Conservation (phyloP, 1,140 invertebrate genomes). For the Megalopta genalis region DNA sequence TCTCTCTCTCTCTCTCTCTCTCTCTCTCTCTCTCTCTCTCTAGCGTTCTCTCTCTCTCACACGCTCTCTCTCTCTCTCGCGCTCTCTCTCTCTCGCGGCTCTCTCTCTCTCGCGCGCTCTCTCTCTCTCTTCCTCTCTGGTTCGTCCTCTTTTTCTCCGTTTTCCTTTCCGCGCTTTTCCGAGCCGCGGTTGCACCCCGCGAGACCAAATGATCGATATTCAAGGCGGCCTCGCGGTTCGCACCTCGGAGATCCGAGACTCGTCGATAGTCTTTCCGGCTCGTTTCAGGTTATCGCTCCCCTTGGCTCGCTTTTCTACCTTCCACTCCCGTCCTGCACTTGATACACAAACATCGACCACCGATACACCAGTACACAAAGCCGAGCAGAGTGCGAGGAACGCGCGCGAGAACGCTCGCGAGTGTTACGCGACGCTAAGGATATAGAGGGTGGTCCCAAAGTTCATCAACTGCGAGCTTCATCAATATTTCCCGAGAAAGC, state of each 20-base stretch:
- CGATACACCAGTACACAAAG: not conserved
- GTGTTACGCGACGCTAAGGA: not conserved
- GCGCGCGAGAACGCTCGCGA: not conserved
- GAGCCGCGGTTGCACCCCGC: not conserved
- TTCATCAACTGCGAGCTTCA: not conserved
- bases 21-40: not conserved
- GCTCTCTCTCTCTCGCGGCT: not conserved
- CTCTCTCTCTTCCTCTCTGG: not conserved
- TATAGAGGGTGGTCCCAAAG: slow-evolving; percentile 10
- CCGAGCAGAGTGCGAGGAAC: not conserved
- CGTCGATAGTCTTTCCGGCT: slow-evolving; percentile 14
- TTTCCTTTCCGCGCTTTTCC: not conserved
- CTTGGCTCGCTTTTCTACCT: not conserved
- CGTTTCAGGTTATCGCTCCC: slow-evolving; percentile 43
- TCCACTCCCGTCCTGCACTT: not conserved
- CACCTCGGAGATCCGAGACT: slow-evolving; percentile 37
- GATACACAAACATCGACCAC: slow-evolving; percentile 7
- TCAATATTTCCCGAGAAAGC: too few relatives aligned
- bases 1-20: not conserved
- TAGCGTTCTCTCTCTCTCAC: not conserved
- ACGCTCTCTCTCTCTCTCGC: not conserved
- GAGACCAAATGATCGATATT: slow-evolving; percentile 52
- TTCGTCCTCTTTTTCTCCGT: not conserved
- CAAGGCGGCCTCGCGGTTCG: slow-evolving; percentile 41
- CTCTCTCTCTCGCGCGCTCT: not conserved